Percentiles rank a stretch among this genome's conserved stretches.
Evolutionary conservation across 35 echinoderm and acorn worm species (phyloP).

Genomic region (Apostichopus parvimensis): DNA sequence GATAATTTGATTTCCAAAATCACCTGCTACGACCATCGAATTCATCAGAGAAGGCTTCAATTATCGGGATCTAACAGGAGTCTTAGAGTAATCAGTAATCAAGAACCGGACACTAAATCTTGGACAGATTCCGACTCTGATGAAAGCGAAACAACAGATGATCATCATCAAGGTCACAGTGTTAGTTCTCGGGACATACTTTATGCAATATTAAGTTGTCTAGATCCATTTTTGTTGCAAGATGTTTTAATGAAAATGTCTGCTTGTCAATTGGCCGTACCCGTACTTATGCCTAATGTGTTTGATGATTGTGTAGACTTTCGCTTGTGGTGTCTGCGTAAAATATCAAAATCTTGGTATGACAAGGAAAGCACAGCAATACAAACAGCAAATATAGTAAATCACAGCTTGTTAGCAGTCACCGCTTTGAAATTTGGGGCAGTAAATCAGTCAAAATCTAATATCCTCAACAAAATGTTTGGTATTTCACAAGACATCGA

Average conservation of each 20-base stretch:
- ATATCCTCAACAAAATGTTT: conserved; percentile 46
- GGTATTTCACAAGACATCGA: not conserved
- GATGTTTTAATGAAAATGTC: not conserved
- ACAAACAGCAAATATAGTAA: not conserved
- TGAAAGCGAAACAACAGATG: not conserved
- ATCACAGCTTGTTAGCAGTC: not conserved
- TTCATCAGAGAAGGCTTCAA: not conserved
- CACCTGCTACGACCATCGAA: not conserved
- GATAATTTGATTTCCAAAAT: not conserved
- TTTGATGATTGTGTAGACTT: not conserved
- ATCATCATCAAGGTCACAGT: not conserved
- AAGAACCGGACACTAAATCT: not conserved
- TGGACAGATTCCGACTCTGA: not conserved
- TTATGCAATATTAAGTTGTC: not conserved
- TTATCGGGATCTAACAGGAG: not conserved
- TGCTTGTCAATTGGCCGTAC: not conserved
- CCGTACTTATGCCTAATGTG: not conserved
- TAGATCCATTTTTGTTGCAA: conserved; percentile 8
- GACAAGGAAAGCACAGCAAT: not conserved
- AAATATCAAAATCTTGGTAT: conserved; percentile 10
- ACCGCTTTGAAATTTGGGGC: not conserved
- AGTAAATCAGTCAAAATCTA: not conserved
- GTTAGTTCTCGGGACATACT: not conserved
- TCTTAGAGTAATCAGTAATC: not conserved
- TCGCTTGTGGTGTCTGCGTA: not conserved